Base-by-base conservation (phyloP, 2,113 vertebrate species). In the Takifugu bimaculatus region DNA sequence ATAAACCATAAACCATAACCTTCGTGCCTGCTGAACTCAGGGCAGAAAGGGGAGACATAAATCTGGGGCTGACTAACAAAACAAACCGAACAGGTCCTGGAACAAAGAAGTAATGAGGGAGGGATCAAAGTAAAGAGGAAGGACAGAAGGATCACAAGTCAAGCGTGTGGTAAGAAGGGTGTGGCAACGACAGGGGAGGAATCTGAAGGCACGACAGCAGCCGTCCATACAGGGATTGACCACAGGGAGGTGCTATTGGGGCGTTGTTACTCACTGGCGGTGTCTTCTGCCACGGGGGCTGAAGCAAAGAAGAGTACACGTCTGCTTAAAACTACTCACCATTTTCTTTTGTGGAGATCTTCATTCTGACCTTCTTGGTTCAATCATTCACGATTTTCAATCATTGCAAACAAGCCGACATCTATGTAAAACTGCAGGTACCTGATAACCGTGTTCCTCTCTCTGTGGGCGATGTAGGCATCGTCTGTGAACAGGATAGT, bases 401-500 rank as follows among this genome's bases (percentile, higher is more conserved):
- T 13, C 50, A 12, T 26, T 13, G 44, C 14, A 14, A 14, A 11
- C 44, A 15, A 45, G 44, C 1, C 1, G 35, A 49, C 47, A 49
- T 20, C 14, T 49, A 3, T 25, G 14, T 49, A 3, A 26, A 58
- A 39, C 50, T 15, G 5, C 13, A 3, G 44, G 3, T 89, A 99
- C 97, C 96, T 94, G 88, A 94, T 87, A 4, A 92, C 48, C 0
- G 90, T 90, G 87, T 91, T 92, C 66, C 75, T 95, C 86, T 96
- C 95, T 15, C 91, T 87, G 3, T 89, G 87, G 29, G 89, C 73
- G 42, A 94, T 74, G 80, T 85, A 92, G 13, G 88, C 77, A 2
- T 95, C 86, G 47, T 93, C 91, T 0, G 94, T 94, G 76, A 99
- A 99, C 43, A 98, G 92, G 80, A 99, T 93, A 82, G 96, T 97